Evolutionary conservation across 1,140 invertebrate species (phyloP).

Genomic region (Orchestia grillus): DNA sequence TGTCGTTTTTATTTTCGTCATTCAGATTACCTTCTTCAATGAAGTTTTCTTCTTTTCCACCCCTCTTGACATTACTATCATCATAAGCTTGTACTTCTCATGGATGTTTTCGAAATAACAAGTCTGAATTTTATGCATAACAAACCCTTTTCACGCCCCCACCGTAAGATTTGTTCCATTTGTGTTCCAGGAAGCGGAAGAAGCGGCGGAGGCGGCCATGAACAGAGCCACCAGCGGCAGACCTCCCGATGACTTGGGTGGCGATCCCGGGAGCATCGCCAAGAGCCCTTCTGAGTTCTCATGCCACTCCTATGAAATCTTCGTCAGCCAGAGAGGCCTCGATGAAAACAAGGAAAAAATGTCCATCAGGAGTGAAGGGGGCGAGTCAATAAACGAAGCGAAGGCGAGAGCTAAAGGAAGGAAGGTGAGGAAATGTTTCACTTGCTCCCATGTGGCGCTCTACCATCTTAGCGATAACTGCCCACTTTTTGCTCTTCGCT

Average conservation of each 20-base stretch:
- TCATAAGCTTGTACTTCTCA: neutral
- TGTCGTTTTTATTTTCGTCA: neutral
- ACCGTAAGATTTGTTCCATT: too few species aligned
- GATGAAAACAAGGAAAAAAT: slow-evolving; percentile 91
- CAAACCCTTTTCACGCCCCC: neutral
- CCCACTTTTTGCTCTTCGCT: neutral
- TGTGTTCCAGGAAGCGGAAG: slow-evolving; percentile 69
- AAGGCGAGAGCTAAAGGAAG: slow-evolving; percentile 76
- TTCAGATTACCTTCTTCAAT: neutral
- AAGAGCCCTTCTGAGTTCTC: slow-evolving; percentile 72
- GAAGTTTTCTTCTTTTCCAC: neutral
- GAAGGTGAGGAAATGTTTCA: slow-evolving; percentile 80
- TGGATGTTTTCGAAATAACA: neutral
- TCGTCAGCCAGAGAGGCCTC: slow-evolving; percentile 86
- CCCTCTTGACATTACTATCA: neutral
- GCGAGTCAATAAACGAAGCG: slow-evolving; percentile 88
- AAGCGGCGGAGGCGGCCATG: slow-evolving; percentile 70
- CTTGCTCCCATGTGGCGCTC: neutral
- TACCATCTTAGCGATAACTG: neutral
- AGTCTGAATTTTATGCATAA: neutral
- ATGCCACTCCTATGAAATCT: slow-evolving; percentile 89
- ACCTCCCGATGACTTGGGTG: slow-evolving; percentile 66
- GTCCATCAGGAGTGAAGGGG: slow-evolving; percentile 87
- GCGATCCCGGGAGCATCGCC: slow-evolving; percentile 61
- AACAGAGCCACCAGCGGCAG: slow-evolving; percentile 20